Percentiles rank a stretch among this genome's conserved stretches.
These are phyloP conservation scores for Chionoecetes opilio DNA, from an alignment of 1,140 invertebrate genomes.

Conservation along the genomic window DNA sequence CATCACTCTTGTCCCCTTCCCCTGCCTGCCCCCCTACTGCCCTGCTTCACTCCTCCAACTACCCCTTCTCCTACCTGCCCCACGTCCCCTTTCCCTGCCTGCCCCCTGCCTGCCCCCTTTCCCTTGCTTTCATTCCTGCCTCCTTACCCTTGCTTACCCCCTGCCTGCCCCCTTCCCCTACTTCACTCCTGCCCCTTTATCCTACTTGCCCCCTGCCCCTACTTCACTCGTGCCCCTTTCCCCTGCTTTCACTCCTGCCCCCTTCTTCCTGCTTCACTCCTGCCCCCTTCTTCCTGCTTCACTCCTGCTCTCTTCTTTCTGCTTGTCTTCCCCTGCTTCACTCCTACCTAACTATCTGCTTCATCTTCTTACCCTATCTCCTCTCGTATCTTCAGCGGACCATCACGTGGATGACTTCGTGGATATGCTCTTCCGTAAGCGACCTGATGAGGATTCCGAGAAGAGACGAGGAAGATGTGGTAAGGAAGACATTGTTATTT, in stretches of 20 bases:
- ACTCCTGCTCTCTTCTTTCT: too few relatives aligned
- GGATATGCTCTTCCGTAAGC: slow-evolving; percentile 67
- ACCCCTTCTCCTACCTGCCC: background rate
- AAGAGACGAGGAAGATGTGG: slow-evolving; percentile 60
- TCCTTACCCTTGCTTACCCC: background rate
- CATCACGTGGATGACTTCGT: slow-evolving; percentile 66
- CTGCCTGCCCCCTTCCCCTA: background rate
- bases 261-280: background rate
- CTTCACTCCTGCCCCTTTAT: background rate
- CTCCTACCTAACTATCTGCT: background rate
- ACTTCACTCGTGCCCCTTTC: background rate
- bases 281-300: background rate
- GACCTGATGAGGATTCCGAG: slow-evolving; percentile 69
- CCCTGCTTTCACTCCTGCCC: too few relatives aligned
- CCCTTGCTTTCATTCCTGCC: background rate
- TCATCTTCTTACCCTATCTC: background rate
- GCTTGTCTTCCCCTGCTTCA: too few relatives aligned
- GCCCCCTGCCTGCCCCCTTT: background rate
- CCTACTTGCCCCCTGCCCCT: background rate
- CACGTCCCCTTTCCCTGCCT: background rate
- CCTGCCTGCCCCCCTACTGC: background rate
- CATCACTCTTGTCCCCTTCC: background rate
- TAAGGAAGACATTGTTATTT: slow-evolving; percentile 18
- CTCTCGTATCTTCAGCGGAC: slow-evolving; percentile 47
- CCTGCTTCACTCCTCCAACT: background rate